Percentiles rank a stretch among this genome's conserved stretches.
These are phyloP conservation scores for Gambusia affinis DNA, from an alignment of 2,113 vertebrate genomes.

Conservation along the genomic window DNA sequence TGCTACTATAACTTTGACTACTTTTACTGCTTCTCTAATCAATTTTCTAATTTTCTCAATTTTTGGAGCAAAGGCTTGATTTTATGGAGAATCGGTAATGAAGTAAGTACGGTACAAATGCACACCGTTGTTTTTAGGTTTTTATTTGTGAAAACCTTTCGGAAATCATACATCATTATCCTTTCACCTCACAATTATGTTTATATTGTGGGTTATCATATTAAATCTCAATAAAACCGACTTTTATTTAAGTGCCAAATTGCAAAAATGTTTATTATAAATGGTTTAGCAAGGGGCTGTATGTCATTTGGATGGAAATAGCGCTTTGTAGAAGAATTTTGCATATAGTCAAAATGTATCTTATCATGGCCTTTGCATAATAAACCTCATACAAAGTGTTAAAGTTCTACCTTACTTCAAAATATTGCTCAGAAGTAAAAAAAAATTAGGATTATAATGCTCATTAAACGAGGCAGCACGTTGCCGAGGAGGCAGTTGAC, in stretches of 20 bases:
- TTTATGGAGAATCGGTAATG: too few species aligned
- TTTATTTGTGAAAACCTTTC: background rate
- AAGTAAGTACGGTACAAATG: background rate
- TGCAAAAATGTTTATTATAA: background rate
- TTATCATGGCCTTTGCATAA: background rate
- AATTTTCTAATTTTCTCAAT: too few species aligned
- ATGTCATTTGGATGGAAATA: background rate
- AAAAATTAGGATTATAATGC: background rate
- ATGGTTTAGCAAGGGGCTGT: background rate
- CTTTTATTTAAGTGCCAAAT: background rate
- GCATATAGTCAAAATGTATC: background rate
- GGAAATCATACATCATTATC: background rate
- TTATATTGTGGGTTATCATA: background rate
- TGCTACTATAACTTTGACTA: too few species aligned
- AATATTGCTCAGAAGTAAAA: background rate
- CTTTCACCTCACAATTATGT: background rate
- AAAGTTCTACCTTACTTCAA: background rate
- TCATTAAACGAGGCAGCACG: background rate
- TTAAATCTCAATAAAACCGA: background rate
- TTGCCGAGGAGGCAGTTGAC: background rate
- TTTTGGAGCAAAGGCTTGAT: too few species aligned
- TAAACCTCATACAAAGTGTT: too few species aligned
- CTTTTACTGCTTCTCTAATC: too few species aligned
- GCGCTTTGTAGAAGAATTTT: background rate
- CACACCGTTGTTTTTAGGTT: background rate